Evolutionary conservation across 2,113 vertebrate genomes (phyloP).

Genomic region (Octodon degus): DNA sequence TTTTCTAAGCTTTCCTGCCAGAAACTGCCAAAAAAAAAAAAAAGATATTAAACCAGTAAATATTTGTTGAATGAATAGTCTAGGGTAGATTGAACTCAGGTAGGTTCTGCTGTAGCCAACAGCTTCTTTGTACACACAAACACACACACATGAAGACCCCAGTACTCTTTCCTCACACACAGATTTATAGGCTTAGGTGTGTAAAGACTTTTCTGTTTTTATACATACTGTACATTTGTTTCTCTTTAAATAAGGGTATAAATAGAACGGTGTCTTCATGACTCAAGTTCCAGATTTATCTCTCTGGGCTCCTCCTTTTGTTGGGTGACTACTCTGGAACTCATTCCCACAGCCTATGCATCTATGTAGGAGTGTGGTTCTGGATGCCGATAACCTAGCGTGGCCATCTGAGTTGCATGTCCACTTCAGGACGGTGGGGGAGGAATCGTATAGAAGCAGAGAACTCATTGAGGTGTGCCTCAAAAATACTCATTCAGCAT

Average conservation of each 20-base stretch:
- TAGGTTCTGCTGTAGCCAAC: background rate
- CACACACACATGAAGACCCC: too few relatives aligned
- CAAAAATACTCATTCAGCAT: background rate
- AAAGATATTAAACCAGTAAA: background rate
- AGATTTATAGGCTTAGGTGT: background rate
- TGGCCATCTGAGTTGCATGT: background rate
- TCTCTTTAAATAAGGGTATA: slow-evolving; percentile 42
- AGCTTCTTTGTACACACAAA: background rate
- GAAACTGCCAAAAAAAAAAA: background rate
- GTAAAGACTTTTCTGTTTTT: slow-evolving; percentile 6
- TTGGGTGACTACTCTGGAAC: background rate
- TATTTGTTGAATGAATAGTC: slow-evolving; percentile 3
- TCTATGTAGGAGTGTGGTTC: background rate
- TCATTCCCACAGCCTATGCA: background rate
- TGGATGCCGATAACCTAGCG: background rate
- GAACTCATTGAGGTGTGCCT: background rate
- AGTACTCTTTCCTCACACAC: background rate
- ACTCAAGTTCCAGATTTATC: background rate
- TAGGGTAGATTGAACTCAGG: background rate
- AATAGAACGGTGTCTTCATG: slow-evolving; percentile 52
- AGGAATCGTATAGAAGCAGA: background rate
- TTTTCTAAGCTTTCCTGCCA: background rate
- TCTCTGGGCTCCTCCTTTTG: slow-evolving; percentile 39
- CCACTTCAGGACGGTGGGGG: background rate
- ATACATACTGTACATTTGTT: background rate